Evolutionary conservation across 2,888 invertebrate genomes (phyloP).

Genomic region (Folsomia candida): DNA sequence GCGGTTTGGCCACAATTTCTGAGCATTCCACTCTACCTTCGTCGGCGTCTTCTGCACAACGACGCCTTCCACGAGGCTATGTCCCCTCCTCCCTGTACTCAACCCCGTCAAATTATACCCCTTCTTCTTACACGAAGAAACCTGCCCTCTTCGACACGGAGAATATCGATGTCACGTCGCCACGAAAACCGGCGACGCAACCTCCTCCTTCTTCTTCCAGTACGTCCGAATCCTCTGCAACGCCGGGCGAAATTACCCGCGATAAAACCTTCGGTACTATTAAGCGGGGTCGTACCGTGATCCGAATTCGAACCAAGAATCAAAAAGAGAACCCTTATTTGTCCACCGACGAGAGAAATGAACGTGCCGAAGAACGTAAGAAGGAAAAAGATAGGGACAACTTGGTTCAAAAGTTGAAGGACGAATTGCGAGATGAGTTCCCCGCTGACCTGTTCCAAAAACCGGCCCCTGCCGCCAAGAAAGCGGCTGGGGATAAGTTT

Average conservation of each 20-base stretch:
- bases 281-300: slow-evolving; percentile 70
- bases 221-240: slow-evolving; percentile 10
- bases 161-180: slow-evolving; percentile 77
- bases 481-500: slow-evolving; percentile 70
- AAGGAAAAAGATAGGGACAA: slow-evolving; percentile 7
- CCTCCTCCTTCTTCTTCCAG: slow-evolving; percentile 26
- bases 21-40: slow-evolving; percentile 42
- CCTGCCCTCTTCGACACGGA: slow-evolving; percentile 63
- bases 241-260: slow-evolving; percentile 41
- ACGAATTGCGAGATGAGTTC: background rate
- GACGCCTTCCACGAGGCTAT: slow-evolving; percentile 30
- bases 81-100: slow-evolving; percentile 13
- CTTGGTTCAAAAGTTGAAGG: slow-evolving; percentile 7
- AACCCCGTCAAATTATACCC: slow-evolving; percentile 6
- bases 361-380: slow-evolving; percentile 9
- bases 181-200: slow-evolving; percentile 52
- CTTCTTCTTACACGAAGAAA: slow-evolving; percentile 1
- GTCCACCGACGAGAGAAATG: background rate
- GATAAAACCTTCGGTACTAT: slow-evolving; percentile 60
- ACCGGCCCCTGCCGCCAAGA: slow-evolving; percentile 58
- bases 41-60: background rate
- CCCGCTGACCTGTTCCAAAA: slow-evolving; percentile 14
- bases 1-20: slow-evolving; percentile 33
- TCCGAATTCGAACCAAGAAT: slow-evolving; percentile 65
- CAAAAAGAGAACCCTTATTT: slow-evolving; percentile 48